Conservation (phyloP, 2,888 invertebrate genomes). For the Drosophila stalkeri region DNA sequence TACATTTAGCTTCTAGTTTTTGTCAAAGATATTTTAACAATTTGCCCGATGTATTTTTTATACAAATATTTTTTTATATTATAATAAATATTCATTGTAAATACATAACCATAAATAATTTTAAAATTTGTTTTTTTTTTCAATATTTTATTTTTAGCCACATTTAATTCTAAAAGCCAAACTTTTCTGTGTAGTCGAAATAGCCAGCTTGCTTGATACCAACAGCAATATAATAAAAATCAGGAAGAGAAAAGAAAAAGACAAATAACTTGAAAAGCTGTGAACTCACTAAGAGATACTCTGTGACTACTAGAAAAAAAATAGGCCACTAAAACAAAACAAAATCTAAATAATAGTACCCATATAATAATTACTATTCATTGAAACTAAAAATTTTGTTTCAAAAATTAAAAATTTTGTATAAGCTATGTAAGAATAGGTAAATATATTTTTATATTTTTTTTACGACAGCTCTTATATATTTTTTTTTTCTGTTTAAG, state of each 20-base stretch:
- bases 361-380: too few relatives aligned
- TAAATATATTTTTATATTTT: too few relatives aligned
- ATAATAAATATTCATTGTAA: background rate
- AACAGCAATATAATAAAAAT: constrained; percentile 15
- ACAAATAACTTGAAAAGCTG: background rate
- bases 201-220: background rate
- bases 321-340: background rate
- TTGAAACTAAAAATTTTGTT: too few relatives aligned
- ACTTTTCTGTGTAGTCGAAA: background rate
- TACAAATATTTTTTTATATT: background rate
- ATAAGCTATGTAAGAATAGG: too few relatives aligned
- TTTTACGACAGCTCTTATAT: too few relatives aligned
- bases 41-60: too few relatives aligned
- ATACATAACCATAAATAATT: background rate
- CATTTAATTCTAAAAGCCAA: background rate
- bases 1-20: background rate
- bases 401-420: too few relatives aligned
- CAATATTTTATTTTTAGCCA: background rate
- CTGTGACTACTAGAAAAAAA: background rate
- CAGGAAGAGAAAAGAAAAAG: constrained; percentile 2
- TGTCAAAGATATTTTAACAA: background rate
- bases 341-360: too few relatives aligned
- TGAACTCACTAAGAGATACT: background rate
- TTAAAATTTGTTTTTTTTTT: background rate
- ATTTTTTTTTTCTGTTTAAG: too few relatives aligned